Evolutionary conservation across 2,888 invertebrate species (phyloP), one percentile per base, ranked within the genome.

Genomic region (Capitulum mitella): DNA sequence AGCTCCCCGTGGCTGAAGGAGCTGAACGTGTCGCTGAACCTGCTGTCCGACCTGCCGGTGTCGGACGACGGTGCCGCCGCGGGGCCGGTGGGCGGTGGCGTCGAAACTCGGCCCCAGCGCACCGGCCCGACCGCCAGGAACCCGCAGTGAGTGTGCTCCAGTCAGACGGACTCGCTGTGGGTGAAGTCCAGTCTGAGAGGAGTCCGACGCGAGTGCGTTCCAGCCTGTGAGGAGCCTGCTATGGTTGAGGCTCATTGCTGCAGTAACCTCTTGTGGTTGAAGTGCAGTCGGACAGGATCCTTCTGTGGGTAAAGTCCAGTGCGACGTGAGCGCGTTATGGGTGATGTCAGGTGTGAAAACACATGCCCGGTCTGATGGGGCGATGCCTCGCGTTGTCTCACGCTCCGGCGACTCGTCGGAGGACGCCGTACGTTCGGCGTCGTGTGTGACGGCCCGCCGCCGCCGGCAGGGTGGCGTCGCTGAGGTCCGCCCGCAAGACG

Each of bases 21-120:
- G 85, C 86, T 97, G 48, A 96, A 95, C 86, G 92, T 92, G 0
- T 92, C 96, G 0, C 92, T 95, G 84, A 98, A 98, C 88, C 89
- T 93, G 78, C 87, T 98, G 32, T 89, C 90, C 77, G 93, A 94
- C 83, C 86, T 98, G 81, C 89, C 89, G 19, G 82, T 83, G 48
- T 80, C 81, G 58, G 82, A 81, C 46, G 79, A 77, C 26, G 58
- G 74, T 10, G n/a, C 58, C 40, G 40, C 12, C 43, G 51, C 22
- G 32, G 51, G 22, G 54, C 79, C 8, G 51, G 29, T 1, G 34
- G 58, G 26, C n/a, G n/a, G n/a, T n/a, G n/a, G n/a, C n/a, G n/a
- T n/a, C 43, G 29, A 32, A 1, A 37, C 61, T 5, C 61, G 76
- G n/a, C 77, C 74, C 46, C 5, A 40, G 32, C 34, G 10, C 5